phyloP scores from a whole-genome alignment of 2,888 invertebrate species.

The Prenolepis imparis region DNA sequence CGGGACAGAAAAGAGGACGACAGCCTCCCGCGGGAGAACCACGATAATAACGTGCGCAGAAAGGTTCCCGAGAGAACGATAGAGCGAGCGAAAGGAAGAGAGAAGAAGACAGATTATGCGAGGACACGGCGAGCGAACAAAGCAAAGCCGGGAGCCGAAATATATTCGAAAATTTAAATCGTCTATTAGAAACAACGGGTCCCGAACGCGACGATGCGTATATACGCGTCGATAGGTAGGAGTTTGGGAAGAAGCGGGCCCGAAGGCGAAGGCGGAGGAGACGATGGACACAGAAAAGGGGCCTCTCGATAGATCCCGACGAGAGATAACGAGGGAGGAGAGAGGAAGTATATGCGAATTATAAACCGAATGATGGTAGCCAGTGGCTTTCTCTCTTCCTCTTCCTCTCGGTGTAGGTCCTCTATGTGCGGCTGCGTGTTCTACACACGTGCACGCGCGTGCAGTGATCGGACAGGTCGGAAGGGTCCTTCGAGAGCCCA shows the following conservation, averaged over 20 bases:
- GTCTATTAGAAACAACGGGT: slow-evolving; percentile 81
- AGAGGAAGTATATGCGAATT: slow-evolving; percentile 77
- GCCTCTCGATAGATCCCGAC: slow-evolving; percentile 79
- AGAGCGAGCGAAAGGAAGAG: slow-evolving; percentile 37
- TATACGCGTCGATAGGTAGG: slow-evolving; percentile 70
- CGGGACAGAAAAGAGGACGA: slow-evolving; percentile 59
- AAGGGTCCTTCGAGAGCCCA: slow-evolving; percentile 76
- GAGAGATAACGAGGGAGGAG: slow-evolving; percentile 77
- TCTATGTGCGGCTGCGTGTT: slow-evolving; percentile 50
- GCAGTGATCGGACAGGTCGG: slow-evolving; percentile 68
- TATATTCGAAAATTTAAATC: slow-evolving; percentile 84
- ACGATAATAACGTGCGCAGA: slow-evolving; percentile 73
- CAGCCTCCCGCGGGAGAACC: slow-evolving; percentile 62
- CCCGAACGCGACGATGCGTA: slow-evolving; percentile 74
- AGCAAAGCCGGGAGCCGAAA: slow-evolving; percentile 74
- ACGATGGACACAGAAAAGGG: slow-evolving; percentile 63
- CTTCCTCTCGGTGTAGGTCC: slow-evolving; percentile 28
- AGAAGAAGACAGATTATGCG: slow-evolving; percentile 46
- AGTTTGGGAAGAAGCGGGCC: slow-evolving; percentile 62
- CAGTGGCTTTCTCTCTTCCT: slow-evolving; percentile 63
- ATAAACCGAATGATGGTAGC: slow-evolving; percentile 80
- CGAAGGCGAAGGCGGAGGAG: slow-evolving; percentile 63
- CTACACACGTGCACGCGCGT: slow-evolving; percentile 60
- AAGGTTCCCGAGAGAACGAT: slow-evolving; percentile 36
- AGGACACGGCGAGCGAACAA: slow-evolving; percentile 65